These are phyloP conservation scores for Cyanoderma ruficeps DNA, from an alignment of 2,113 vertebrate genomes.

Conservation along the genomic window DNA sequence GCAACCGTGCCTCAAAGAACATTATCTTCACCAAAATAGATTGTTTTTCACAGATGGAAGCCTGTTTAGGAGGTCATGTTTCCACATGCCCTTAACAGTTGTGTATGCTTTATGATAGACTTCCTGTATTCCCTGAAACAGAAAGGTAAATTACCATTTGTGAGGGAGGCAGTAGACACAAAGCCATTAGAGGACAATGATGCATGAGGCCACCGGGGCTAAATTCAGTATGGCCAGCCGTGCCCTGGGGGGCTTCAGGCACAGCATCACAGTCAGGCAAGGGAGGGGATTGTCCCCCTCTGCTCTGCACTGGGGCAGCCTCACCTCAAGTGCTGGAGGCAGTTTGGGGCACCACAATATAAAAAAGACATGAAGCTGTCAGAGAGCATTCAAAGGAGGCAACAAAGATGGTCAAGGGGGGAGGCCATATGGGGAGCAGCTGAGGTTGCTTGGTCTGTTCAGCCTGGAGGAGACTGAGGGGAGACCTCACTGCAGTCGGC, in stretches of 20 bases:
- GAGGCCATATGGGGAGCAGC: fast-evolving
- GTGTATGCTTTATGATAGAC: not conserved
- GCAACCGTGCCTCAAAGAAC: fast-evolving
- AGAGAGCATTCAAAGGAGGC: not conserved
- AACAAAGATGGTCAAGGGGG: not conserved
- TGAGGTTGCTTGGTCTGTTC: not conserved
- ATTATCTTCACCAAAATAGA: not conserved
- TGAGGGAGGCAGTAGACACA: not conserved
- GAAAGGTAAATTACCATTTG: not conserved
- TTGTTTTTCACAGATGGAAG: not conserved
- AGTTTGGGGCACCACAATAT: not conserved
- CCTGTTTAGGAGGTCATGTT: not conserved
- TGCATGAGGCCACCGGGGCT: not conserved
- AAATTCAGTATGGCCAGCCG: fast-evolving
- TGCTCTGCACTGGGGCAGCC: not conserved
- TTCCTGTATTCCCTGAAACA: not conserved
- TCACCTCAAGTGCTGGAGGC: fast-evolving
- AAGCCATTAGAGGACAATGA: not conserved
- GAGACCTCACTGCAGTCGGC: not conserved
- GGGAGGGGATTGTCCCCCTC: not conserved
- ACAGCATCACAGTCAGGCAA: fast-evolving
- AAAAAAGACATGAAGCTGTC: not conserved
- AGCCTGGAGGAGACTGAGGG: not conserved
- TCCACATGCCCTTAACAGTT: not conserved
- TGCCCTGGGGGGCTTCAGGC: not conserved